Evolutionary conservation across 2,113 vertebrate species (phyloP).

Genomic region (Phoxinus phoxinus): DNA sequence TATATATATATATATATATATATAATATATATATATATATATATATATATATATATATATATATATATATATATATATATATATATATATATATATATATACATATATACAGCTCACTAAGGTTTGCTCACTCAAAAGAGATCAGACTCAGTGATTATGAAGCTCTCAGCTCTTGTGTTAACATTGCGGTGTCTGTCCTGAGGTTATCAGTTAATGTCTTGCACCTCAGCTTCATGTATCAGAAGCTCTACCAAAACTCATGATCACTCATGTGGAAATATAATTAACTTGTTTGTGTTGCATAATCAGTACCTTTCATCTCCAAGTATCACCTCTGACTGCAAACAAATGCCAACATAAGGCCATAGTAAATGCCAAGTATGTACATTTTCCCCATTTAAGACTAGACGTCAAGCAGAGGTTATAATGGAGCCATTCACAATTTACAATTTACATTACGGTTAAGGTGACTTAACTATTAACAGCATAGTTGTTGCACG

Average conservation of each 20-base stretch:
- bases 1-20: too few species aligned
- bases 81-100: too few species aligned
- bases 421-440: background rate
- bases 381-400: background rate
- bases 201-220: constrained; percentile 30
- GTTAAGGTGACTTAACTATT: constrained; percentile 41
- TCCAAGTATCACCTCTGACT: background rate
- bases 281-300: constrained; percentile 9
- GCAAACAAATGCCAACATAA: constrained; percentile 32
- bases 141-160: background rate
- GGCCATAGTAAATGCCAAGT: constrained; percentile 10
- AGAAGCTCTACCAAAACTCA: background rate
- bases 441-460: constrained; percentile 38
- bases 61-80: too few species aligned
- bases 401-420: background rate
- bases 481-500: background rate
- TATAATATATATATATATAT: too few species aligned
- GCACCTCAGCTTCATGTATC: background rate
- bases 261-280: background rate
- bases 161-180: background rate
- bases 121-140: background rate
- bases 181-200: constrained; percentile 24
- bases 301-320: constrained; percentile 1
- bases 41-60: too few species aligned
- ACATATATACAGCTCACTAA: too few species aligned